These are phyloP conservation scores for Pristionchus pacificus DNA, from an alignment of 1,140 invertebrate species.

Conservation along the genomic window DNA sequence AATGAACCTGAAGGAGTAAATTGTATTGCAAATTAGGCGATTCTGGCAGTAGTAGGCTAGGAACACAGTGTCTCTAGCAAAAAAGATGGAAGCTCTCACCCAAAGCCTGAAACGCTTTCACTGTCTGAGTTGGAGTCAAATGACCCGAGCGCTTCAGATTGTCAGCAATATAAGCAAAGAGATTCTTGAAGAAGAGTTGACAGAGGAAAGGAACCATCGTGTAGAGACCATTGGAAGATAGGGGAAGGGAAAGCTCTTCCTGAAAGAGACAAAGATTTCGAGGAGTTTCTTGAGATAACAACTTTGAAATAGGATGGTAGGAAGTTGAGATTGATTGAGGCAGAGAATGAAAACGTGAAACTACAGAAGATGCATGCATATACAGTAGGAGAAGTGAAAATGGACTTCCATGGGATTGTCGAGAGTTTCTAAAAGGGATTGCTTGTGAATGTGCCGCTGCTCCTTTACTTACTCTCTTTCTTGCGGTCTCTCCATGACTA, in stretches of 20 bases:
- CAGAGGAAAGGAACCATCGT: background rate
- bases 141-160: background rate
- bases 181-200: background rate
- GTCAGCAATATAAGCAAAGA: background rate
- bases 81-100: background rate
- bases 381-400: background rate
- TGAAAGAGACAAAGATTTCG: background rate
- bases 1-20: background rate
- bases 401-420: background rate
- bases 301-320: background rate
- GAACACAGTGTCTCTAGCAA: no score
- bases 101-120: background rate
- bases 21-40: no score
- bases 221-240: background rate
- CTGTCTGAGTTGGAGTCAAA: background rate
- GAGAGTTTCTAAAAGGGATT: background rate
- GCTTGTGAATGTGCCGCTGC: background rate
- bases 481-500: background rate
- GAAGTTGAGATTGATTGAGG: background rate
- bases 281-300: no score
- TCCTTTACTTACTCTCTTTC: background rate
- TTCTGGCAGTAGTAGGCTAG: no score
- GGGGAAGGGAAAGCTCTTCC: background rate
- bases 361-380: background rate
- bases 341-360: background rate